phyloP scores from a whole-genome alignment of 2,888 invertebrate species.

The Tipula vernalis region DNA sequence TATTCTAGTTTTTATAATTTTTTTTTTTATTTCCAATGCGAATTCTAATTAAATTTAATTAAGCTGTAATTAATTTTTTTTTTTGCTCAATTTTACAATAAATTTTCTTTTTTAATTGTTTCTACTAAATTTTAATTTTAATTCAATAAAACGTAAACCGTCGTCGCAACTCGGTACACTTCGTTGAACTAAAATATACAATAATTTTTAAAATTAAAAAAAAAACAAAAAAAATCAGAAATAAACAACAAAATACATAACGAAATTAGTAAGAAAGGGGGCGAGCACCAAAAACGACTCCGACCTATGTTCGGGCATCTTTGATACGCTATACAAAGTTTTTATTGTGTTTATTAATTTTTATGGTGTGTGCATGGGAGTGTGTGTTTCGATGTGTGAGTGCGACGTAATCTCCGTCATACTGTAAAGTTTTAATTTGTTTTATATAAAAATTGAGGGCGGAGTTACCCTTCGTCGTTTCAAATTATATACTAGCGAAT shows the following conservation, averaged over 20 bases:
- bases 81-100: background rate
- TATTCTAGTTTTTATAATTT: background rate
- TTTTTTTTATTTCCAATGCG: background rate
- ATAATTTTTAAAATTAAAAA: background rate
- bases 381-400: no score
- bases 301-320: background rate
- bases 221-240: background rate
- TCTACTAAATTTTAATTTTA: background rate
- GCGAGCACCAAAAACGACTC: background rate
- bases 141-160: conserved; percentile 6
- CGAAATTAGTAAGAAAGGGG: background rate
- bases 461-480: background rate
- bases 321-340: background rate
- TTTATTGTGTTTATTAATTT: background rate
- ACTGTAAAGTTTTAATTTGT: background rate
- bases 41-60: background rate
- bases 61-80: background rate
- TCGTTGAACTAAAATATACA: conserved; percentile 11
- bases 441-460: background rate
- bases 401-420: background rate
- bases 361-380: no score
- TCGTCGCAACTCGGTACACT: conserved; percentile 11
- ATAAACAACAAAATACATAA: background rate
- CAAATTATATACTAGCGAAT: background rate
- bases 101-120: background rate